These are phyloP conservation scores for Parnassius orleans DNA, from an alignment of 2,888 invertebrate species.

Conservation along the genomic window DNA sequence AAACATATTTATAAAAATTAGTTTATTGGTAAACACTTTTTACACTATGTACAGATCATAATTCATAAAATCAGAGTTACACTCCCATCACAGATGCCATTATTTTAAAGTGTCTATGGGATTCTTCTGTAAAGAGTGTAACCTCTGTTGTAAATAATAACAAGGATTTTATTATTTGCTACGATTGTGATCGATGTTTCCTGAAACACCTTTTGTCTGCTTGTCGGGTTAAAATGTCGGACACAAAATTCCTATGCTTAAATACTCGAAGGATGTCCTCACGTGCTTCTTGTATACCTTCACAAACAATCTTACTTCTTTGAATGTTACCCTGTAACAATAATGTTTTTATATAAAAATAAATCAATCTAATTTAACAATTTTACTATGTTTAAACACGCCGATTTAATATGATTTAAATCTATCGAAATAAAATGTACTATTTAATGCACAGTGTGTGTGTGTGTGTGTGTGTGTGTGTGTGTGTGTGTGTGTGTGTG, in stretches of 20 bases:
- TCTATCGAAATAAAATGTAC: too few species aligned
- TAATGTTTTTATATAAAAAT: background rate
- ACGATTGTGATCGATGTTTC: conserved; percentile 89
- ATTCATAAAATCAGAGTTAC: conserved; percentile 20
- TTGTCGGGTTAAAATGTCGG: conserved; percentile 94
- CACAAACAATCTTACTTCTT: conserved; percentile 94
- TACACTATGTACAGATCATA: conserved; percentile 26
- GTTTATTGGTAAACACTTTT: conserved; percentile 20
- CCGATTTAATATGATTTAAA: too few species aligned
- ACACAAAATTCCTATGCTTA: conserved; percentile 93
- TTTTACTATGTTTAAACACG: too few species aligned
- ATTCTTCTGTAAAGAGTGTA: conserved; percentile 6
- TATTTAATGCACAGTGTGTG: too few species aligned
- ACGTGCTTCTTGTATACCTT: conserved; percentile 94
- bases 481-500: too few species aligned
- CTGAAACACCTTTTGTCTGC: conserved; percentile 95
- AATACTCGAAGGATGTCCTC: conserved; percentile 93
- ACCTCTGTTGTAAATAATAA: background rate
- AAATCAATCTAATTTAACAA: too few species aligned
- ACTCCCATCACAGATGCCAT: conserved; percentile 33
- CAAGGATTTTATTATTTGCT: conserved; percentile 44
- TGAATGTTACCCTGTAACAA: conserved; percentile 93
- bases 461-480: too few species aligned
- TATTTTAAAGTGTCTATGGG: conserved; percentile 1
- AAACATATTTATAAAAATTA: conserved; percentile 29